These are phyloP conservation scores for Amphibalanus amphitrite DNA, from an alignment of 1,140 invertebrate genomes.

Conservation along the genomic window DNA sequence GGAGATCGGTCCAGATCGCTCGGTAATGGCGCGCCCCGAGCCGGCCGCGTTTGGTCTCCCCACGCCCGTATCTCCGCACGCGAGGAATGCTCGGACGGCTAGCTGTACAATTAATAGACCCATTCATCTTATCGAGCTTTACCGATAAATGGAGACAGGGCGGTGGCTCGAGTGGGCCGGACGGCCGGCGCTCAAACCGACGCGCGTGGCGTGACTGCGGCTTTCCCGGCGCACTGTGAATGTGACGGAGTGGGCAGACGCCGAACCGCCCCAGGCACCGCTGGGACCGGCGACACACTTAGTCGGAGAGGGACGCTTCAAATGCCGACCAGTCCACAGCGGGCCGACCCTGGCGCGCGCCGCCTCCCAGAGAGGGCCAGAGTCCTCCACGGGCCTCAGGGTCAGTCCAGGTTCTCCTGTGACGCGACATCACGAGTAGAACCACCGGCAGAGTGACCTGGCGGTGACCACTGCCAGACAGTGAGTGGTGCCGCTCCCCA, in stretches of 20 bases:
- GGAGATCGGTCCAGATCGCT: background rate
- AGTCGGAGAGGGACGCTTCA: background rate
- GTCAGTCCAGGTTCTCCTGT: no score
- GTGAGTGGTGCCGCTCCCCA: no score
- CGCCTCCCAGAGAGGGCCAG: no score
- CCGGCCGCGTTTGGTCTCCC: background rate
- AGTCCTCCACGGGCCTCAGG: no score
- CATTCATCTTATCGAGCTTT: conserved; percentile 1
- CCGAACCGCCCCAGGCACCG: no score
- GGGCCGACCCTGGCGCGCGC: no score
- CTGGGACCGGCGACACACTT: background rate
- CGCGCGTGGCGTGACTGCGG: background rate
- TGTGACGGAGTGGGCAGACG: background rate
- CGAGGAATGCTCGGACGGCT: background rate
- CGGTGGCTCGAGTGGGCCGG: background rate
- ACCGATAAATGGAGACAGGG: background rate
- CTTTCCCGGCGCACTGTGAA: background rate
- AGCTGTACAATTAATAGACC: conserved; percentile 1
- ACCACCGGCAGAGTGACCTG: no score
- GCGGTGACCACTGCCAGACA: no score
- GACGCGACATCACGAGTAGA: no score
- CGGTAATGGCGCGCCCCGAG: background rate
- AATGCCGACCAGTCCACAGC: background rate
- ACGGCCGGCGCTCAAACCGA: background rate
- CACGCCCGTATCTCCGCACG: background rate